Evolutionary conservation across 2,888 invertebrate species (phyloP).

Genomic region (Leptogaster cylindrica): DNA sequence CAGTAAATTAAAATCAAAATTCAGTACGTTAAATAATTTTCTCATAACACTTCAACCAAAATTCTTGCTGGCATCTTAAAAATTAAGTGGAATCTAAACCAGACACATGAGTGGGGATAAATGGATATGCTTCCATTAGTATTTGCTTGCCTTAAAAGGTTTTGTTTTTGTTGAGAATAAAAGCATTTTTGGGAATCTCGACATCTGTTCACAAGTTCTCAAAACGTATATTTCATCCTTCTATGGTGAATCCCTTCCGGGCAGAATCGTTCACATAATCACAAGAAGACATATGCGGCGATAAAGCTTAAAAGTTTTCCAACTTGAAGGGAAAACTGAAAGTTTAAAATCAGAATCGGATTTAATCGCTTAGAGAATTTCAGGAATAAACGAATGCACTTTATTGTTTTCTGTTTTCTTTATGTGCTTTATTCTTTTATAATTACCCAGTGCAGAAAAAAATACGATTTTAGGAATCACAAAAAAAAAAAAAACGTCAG

Average conservation of each 20-base stretch:
- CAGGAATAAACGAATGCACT: too few relatives aligned
- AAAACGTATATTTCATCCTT: constrained; percentile 5
- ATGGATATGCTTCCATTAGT: constrained; percentile 26
- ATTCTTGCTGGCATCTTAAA: constrained; percentile 12
- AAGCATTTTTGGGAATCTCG: constrained; percentile 46
- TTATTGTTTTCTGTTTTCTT: too few relatives aligned
- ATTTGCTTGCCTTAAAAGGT: constrained; percentile 38
- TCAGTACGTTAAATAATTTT: too few relatives aligned
- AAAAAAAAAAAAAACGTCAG: background rate
- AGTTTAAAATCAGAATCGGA: constrained; percentile 43
- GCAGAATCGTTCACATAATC: constrained; percentile 4
- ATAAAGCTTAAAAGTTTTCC: constrained; percentile 41
- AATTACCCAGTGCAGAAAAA: constrained; percentile 9
- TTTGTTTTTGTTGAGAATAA: constrained; percentile 44
- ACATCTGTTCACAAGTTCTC: constrained; percentile 36
- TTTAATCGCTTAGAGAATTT: constrained; percentile 49
- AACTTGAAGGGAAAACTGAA: constrained; percentile 4
- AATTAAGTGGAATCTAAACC: constrained; percentile 9
- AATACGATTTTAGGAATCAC: background rate
- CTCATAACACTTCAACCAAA: too few relatives aligned
- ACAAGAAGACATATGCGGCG: constrained; percentile 2
- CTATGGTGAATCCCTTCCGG: background rate
- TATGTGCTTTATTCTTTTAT: constrained; percentile 41
- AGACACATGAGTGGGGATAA: constrained; percentile 20
- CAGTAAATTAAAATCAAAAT: too few relatives aligned